Conservation (phyloP, 2,113 vertebrate genomes). For the Rhinoderma darwinii region DNA sequence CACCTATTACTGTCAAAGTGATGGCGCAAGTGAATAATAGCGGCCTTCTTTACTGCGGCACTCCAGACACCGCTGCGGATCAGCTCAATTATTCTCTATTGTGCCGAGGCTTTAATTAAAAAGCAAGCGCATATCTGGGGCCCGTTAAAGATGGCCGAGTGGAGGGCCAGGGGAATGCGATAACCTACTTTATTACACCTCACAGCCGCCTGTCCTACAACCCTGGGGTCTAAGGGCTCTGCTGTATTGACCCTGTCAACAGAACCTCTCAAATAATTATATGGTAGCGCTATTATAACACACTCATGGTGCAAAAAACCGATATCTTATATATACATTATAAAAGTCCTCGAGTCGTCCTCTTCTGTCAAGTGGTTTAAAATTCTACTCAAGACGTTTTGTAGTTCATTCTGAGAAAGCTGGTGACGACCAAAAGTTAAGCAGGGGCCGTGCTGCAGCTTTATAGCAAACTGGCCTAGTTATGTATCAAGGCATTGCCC, state of each 20-base stretch:
- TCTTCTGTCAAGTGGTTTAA: too few species aligned
- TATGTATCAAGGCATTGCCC: too few species aligned
- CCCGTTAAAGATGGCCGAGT: constrained; percentile 68
- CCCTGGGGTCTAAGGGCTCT: neutral
- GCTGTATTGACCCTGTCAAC: neutral
- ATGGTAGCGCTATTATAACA: neutral
- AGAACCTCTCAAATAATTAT: neutral
- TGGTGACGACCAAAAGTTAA: neutral
- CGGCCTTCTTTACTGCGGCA: constrained; percentile 61
- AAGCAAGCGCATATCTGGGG: constrained; percentile 65
- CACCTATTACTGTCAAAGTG: constrained; percentile 64
- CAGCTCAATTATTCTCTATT: constrained; percentile 61
- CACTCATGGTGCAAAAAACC: too few species aligned
- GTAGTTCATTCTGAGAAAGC: neutral
- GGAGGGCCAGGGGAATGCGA: neutral
- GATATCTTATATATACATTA: too few species aligned
- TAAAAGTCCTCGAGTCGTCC: too few species aligned
- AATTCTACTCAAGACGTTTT: neutral
- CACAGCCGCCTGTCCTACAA: neutral
- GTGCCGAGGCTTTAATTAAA: constrained; percentile 67
- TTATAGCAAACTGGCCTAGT: too few species aligned
- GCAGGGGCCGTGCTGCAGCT: too few species aligned
- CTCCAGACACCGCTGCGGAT: constrained; percentile 55
- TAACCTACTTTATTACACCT: constrained; percentile 5
- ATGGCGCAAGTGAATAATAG: constrained; percentile 62